Base-by-base conservation (phyloP, 2,113 vertebrate species). In the Prionailurus bengalensis region DNA sequence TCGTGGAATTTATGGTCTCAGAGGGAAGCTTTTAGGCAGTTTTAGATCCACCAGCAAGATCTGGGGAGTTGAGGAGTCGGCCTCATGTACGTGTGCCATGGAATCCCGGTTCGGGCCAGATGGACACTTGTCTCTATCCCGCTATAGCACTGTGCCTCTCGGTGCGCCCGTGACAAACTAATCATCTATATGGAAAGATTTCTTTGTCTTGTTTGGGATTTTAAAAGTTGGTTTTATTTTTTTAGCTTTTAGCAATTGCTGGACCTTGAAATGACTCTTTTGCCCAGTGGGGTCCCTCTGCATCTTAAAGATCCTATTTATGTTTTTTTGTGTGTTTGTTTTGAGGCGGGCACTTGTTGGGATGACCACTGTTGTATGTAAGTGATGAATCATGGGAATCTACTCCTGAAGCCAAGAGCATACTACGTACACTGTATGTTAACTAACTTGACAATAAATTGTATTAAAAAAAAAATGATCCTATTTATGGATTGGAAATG, bases 41-140 rank as follows among this genome's bases (percentile, higher is more conserved):
- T 25, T 55, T 25, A 25, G 76, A 36, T 51, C 53, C 29, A 81
- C 33, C 53, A 17, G 63, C 33, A 33, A 25, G 78, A 23, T 31
- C 31, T 70, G 4, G 78, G 78, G 85, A 21, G 5, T 25, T 23
- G 39, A 16, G 36, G 42, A 74, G 68, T 36, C 16, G 39, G 51
- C 33, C 16, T 5, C 65, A 3, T 33, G 9, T 51, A 48, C 10
- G 12, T 17, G 25, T 71, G 68, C 71, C 36, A 2, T 36, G 1
- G 39, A 8, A 33, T 33, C 2, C 16, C 5, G 17, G 25, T n/a
- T 11, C 4, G 25, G 85, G 48, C 25, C 68, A 55, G 48, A 3
- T 12, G 48, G 9, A 4, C 13, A n/a, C 8, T 27, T 17, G 1
- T 15, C 14, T 11, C n/a, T 45, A 1, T 6, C 4, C 23, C 21